Base-by-base conservation (phyloP, 2,797 vertebrate species). In the Peromyscus nudipes region DNA sequence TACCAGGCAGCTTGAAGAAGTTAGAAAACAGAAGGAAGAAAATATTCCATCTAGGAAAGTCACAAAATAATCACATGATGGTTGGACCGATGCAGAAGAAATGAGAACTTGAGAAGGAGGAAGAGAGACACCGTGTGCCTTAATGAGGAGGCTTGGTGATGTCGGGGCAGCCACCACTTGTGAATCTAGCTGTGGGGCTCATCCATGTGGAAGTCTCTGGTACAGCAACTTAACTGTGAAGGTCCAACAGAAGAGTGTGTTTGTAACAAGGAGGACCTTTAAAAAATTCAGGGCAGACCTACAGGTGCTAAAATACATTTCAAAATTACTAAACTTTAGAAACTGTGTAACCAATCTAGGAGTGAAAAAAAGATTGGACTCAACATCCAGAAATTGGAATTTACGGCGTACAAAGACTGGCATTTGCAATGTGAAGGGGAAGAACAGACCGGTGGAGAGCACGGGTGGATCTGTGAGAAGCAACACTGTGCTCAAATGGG, bases 241-340 rank as follows among this genome's bases (percentile, higher is more conserved):
- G 27, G 90, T 75, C 55, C 52, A 71, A 16, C 27, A 17, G 34
- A 90, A 71, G 65, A 84, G 73, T 60, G 27, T 31, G 67, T 49
- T n/a, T 55, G 3, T n/a, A 96, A 52, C 3, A 73, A 94, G 82
- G 77, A 75, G 75, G 80, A 55, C 25, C 64, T 34, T n/a, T 40
- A 60, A 91, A 65, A 49, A 21, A 11, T 19, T 67, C 43, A 34
- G 9, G 60, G 84, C 13, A 69, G 52, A 3, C 7, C 64, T 76
- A 73, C 34, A 46, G 76, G 67, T 64, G 79, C 34, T 83, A 83
- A 83, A 34, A 79, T 23, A n/a, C 29, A 43, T 79, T 96, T 92
- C 55, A n/a, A 83, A 96, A 90, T 67, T 83, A 64, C 49, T 67
- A 85, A 67, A 67, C 29, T 49, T 97, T 90, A 80, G 37, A 43